Evolutionary conservation across 2,113 vertebrate species (phyloP).

Genomic region (Hyperoodon ampullatus): DNA sequence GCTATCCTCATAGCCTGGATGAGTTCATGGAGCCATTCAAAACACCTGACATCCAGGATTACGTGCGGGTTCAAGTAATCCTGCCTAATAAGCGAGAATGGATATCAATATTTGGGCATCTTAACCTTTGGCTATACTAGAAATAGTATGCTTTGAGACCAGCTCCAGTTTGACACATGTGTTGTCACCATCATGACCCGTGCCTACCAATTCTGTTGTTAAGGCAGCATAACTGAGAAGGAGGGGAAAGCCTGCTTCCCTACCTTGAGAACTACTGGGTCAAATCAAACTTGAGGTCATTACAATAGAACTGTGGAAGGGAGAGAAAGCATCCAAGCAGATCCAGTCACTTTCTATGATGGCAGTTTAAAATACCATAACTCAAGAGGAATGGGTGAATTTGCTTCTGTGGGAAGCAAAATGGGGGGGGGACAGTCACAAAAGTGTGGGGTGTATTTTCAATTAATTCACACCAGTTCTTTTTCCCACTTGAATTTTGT

Average conservation of each 20-base stretch:
- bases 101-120: neutral
- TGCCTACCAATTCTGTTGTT: neutral
- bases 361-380: constrained; percentile 18
- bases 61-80: neutral
- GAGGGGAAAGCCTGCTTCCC: neutral
- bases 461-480: constrained; percentile 52
- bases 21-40: neutral
- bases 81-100: neutral
- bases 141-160: constrained; percentile 8
- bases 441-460: constrained; percentile 55
- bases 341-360: neutral
- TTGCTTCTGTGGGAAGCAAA: constrained; percentile 58
- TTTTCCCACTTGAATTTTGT: constrained; percentile 39
- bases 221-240: neutral
- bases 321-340: neutral
- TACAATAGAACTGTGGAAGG: neutral
- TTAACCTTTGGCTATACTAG: neutral
- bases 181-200: neutral
- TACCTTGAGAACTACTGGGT: neutral
- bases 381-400: constrained; percentile 18
- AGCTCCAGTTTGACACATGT: constrained; percentile 21
- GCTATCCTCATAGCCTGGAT: neutral
- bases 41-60: neutral
- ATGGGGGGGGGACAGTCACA: neutral
- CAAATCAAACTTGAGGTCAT: constrained; percentile 38